Conservation (phyloP, 2,113 vertebrate genomes). For the Rhinolophus ferrumequinum region DNA sequence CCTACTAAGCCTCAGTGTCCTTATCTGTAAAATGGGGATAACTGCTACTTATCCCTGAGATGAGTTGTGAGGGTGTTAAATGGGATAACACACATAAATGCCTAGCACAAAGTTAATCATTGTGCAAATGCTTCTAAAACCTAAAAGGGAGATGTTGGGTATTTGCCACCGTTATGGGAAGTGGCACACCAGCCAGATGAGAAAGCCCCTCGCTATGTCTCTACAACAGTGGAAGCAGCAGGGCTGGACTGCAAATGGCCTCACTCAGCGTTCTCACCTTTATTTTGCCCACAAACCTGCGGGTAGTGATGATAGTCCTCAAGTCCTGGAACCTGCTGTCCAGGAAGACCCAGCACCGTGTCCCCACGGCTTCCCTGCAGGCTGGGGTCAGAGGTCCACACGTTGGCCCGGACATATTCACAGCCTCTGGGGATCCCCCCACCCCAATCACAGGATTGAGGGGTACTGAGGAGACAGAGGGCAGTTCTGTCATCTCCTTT, state of each 20-base stretch:
- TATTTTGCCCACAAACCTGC: neutral
- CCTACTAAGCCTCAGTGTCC: neutral
- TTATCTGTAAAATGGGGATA: neutral
- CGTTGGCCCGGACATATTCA: neutral
- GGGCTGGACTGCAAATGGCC: fast-evolving
- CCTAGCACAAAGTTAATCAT: neutral
- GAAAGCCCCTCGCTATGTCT: neutral
- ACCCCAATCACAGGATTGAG: fast-evolving
- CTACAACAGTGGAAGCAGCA: neutral
- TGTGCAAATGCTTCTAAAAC: neutral
- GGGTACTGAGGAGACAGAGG: neutral
- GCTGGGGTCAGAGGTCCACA: neutral
- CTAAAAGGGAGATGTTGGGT: neutral
- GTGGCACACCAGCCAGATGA: neutral
- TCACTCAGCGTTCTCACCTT: neutral
- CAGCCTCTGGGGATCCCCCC: neutral
- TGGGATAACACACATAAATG: neutral
- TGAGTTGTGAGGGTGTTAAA: neutral
- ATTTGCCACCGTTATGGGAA: fast-evolving
- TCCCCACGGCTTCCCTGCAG: neutral
- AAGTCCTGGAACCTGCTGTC: neutral
- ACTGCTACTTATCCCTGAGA: neutral
- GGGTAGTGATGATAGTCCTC: neutral
- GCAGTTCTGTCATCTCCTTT: neutral
- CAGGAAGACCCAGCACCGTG: fast-evolving